Evolutionary conservation across 1,140 invertebrate genomes (phyloP).

Genomic region (Cecropterus lyciades): DNA sequence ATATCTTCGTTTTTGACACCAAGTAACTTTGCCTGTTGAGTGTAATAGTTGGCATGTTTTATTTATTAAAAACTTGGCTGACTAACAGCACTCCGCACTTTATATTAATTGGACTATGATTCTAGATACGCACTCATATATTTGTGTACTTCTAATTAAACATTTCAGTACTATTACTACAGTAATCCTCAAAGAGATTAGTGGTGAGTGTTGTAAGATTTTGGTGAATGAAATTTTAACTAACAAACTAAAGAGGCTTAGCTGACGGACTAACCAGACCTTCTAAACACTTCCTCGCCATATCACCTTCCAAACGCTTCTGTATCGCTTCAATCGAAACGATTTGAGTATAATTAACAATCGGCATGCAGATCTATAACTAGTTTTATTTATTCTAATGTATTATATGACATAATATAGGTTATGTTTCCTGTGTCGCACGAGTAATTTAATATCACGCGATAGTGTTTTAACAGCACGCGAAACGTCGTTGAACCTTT

Average conservation of each 20-base stretch:
- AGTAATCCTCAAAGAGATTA: constrained; percentile 76
- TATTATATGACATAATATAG: not conserved
- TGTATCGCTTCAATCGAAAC: constrained; percentile 31
- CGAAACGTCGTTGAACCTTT: constrained; percentile 1
- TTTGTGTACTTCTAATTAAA: constrained; percentile 70
- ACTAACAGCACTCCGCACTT: constrained; percentile 80
- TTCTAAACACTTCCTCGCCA: constrained; percentile 31
- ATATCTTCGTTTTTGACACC: constrained; percentile 78
- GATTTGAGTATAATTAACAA: constrained; percentile 25
- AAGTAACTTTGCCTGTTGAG: constrained; percentile 60
- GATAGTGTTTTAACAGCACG: constrained; percentile 33
- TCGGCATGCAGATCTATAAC: constrained; percentile 20
- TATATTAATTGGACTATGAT: constrained; percentile 56
- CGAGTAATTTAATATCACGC: too few relatives aligned
- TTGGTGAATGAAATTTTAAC: constrained; percentile 65
- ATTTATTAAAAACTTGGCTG: constrained; percentile 61
- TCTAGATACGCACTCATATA: constrained; percentile 71
- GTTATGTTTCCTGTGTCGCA: not conserved
- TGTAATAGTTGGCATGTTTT: constrained; percentile 72
- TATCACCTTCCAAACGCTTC: constrained; percentile 37
- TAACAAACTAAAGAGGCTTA: constrained; percentile 62
- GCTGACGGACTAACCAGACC: constrained; percentile 58
- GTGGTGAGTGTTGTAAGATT: constrained; percentile 82
- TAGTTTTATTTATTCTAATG: not conserved
- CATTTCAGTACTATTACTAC: constrained; percentile 78